phyloP scores from a whole-genome alignment of 1,140 invertebrate species.

The Apis laboriosa region DNA sequence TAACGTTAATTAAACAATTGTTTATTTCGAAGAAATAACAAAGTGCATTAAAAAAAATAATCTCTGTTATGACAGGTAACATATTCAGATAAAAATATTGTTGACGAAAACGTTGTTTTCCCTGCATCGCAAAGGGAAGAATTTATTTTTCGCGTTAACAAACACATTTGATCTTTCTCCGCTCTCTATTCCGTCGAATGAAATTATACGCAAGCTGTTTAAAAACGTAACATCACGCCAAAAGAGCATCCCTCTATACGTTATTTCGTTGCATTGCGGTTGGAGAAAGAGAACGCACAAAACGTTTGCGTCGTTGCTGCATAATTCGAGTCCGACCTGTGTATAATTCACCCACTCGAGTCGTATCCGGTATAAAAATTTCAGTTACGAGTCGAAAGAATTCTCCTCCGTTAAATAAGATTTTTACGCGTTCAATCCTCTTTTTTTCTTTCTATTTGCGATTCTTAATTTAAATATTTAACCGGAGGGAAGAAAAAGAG shows the following conservation, averaged over 20 bases:
- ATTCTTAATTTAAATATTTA: background rate
- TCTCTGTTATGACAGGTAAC: background rate
- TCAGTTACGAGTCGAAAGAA: background rate
- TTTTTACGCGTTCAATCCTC: too few species aligned
- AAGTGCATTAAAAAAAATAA: background rate
- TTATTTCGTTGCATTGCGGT: background rate
- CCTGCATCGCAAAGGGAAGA: background rate
- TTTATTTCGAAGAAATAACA: background rate
- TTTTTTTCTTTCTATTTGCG: too few species aligned
- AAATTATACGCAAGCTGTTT: slow-evolving; percentile 26
- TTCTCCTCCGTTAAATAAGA: background rate
- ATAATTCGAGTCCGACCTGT: background rate
- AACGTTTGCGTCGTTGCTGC: background rate
- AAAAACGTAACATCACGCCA: slow-evolving; percentile 14
- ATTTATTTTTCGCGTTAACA: background rate
- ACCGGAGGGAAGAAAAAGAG: too few species aligned
- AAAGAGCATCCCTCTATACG: background rate
- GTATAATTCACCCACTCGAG: background rate
- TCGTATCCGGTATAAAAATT: background rate
- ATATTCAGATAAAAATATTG: slow-evolving; percentile 12
- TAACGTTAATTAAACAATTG: background rate
- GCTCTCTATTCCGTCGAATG: background rate
- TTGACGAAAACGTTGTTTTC: background rate
- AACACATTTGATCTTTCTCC: background rate
- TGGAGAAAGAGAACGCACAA: background rate